A percentile compares a stretch with the other conserved stretches of the same genome.
Conservation (phyloP, 2,888 invertebrate genomes). For the Geophilus truncorum region DNA sequence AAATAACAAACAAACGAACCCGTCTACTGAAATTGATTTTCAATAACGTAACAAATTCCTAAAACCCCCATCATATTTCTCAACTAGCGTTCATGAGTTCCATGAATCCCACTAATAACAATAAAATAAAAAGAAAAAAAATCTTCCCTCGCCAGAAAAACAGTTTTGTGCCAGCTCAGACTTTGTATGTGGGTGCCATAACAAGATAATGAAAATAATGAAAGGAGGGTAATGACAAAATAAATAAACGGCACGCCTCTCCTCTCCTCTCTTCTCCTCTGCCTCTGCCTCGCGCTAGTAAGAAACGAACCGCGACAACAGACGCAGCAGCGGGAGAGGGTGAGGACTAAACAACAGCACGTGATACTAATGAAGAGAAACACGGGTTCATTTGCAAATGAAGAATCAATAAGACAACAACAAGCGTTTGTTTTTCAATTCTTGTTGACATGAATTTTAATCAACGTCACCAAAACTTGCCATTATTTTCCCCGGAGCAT, state of each 20-base stretch:
- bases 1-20: too few relatives aligned
- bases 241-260: constrained; percentile 3
- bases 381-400: constrained; percentile 10
- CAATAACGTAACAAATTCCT: too few relatives aligned
- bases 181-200: not conserved
- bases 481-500: not conserved
- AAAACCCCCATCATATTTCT: too few relatives aligned
- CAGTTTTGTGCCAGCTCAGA: not conserved
- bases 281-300: not conserved
- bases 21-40: too few relatives aligned
- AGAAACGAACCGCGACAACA: constrained; percentile 10
- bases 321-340: not conserved
- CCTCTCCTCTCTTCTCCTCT: too few relatives aligned
- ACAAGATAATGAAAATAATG: constrained; percentile 10
- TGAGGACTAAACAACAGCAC: not conserved
- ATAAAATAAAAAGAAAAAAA: too few relatives aligned
- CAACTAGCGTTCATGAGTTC: too few relatives aligned
- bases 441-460: constrained; percentile 10
- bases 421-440: not conserved
- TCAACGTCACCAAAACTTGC: not conserved
- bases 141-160: not conserved
- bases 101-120: too few relatives aligned
- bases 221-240: constrained; percentile 5
- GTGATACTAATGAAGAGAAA: constrained; percentile 10
- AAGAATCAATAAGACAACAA: constrained; percentile 10